phyloP scores from a whole-genome alignment of 2,113 vertebrate genomes.

The Thryonomys swinderianus region DNA sequence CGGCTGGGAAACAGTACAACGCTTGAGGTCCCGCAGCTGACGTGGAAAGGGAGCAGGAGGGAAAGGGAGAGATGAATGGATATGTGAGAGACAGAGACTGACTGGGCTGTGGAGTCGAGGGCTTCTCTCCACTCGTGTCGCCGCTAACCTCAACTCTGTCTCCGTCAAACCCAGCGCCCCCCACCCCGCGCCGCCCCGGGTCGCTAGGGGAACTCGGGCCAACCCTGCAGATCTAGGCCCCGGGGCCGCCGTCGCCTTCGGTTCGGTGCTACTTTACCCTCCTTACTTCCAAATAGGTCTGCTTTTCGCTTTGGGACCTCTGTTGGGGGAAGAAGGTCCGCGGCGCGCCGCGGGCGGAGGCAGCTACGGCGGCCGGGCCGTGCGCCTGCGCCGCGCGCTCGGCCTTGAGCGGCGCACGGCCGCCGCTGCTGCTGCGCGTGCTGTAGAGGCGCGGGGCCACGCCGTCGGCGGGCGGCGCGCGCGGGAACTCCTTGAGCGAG shows the following conservation, averaged over 20 bases:
- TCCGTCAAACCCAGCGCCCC: background rate
- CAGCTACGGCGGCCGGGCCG: slow-evolving; percentile 79
- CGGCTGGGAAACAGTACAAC: background rate
- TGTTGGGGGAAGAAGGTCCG: slow-evolving; percentile 89
- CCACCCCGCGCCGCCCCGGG: background rate
- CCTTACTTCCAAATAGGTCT: slow-evolving; percentile 90
- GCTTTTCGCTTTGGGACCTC: slow-evolving; percentile 88
- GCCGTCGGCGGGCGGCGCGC: slow-evolving; percentile 84
- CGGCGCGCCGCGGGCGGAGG: slow-evolving; percentile 87
- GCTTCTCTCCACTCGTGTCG: background rate
- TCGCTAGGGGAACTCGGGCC: background rate
- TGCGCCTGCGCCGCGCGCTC: slow-evolving; percentile 90
- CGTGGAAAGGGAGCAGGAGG: fast-evolving
- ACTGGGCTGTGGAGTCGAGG: background rate
- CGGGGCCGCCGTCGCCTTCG: slow-evolving; percentile 7
- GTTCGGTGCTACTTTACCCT: slow-evolving; percentile 86
- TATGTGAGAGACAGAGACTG: background rate
- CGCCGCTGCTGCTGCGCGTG: slow-evolving; percentile 89
- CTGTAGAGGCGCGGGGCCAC: slow-evolving; percentile 88
- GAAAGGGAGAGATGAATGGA: fast-evolving
- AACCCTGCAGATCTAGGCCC: slow-evolving; percentile 49
- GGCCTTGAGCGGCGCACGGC: slow-evolving; percentile 90
- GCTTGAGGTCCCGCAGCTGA: background rate
- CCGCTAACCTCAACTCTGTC: background rate
- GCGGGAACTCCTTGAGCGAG: slow-evolving; percentile 94